Conservation (phyloP, 2,888 invertebrate genomes). For the Drosophila bunnanda region DNA sequence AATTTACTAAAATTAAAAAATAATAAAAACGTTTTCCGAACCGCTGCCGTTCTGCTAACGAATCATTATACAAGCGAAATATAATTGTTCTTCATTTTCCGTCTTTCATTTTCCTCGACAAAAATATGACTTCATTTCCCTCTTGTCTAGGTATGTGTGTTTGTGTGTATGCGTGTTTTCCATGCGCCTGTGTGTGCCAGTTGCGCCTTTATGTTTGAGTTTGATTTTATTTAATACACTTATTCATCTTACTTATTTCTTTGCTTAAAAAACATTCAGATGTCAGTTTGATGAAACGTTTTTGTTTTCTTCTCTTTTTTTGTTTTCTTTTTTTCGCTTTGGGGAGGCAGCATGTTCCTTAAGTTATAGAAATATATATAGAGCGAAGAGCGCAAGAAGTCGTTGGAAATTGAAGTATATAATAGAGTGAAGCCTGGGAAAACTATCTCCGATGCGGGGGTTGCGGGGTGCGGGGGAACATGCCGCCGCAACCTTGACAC, state of each 20-base stretch:
- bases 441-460: conserved; percentile 39
- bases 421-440: conserved; percentile 14
- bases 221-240: conserved; percentile 27
- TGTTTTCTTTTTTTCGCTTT: conserved; percentile 28
- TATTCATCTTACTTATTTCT: conserved; percentile 32
- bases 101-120: conserved; percentile 3
- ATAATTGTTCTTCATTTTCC: conserved; percentile 23
- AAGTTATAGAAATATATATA: conserved; percentile 12
- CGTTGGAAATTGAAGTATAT: conserved; percentile 12
- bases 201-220: conserved; percentile 38
- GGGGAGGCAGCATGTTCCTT: conserved; percentile 61
- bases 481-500: conserved; percentile 69
- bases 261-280: conserved; percentile 72
- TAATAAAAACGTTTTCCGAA: conserved; percentile 22
- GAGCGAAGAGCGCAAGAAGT: conserved; percentile 13
- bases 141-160: conserved; percentile 10
- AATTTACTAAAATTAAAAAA: conserved; percentile 67
- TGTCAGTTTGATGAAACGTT: conserved; percentile 65
- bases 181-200: conserved; percentile 26
- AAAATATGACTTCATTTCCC: conserved; percentile 14
- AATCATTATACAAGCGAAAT: conserved; percentile 19
- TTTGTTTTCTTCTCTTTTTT: conserved; percentile 25
- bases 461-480: conserved; percentile 57
- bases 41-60: conserved; percentile 19
- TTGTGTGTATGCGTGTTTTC: conserved; percentile 38